phyloP scores from a whole-genome alignment of 2,113 vertebrate genomes.

The Bucco capensis region DNA sequence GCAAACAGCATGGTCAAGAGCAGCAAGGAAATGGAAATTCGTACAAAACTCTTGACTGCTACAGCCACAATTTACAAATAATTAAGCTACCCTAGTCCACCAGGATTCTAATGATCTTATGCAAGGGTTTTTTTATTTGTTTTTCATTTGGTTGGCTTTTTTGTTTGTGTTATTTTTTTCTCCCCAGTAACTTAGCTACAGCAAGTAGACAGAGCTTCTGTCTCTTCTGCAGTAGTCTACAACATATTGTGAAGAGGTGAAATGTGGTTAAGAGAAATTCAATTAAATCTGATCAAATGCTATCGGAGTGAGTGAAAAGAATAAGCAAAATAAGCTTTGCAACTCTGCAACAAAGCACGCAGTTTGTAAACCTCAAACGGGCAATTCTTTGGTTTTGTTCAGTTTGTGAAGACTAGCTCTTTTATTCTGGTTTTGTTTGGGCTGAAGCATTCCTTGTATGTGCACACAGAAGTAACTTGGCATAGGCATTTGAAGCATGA shows the following conservation, averaged over 20 bases:
- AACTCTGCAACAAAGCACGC: not conserved
- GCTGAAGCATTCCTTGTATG: not conserved
- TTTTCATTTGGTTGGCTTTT: too few species aligned
- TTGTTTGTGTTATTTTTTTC: not conserved
- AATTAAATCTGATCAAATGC: not conserved
- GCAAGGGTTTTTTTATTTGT: not conserved
- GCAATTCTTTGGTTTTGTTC: not conserved
- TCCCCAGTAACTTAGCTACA: not conserved
- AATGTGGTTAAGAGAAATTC: not conserved
- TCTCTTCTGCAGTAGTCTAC: not conserved
- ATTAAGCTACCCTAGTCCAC: not conserved
- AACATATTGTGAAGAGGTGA: not conserved
- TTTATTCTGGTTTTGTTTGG: not conserved
- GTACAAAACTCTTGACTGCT: not conserved
- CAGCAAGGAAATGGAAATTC: not conserved
- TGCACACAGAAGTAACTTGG: not conserved
- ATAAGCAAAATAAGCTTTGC: not conserved
- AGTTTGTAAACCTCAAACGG: not conserved
- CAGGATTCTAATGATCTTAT: not conserved
- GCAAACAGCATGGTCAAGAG: not conserved
- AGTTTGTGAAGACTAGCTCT: not conserved
- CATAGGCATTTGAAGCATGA: not conserved
- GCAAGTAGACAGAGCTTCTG: not conserved
- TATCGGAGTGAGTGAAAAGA: not conserved
- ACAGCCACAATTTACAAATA: not conserved